Evolutionary conservation across 2,113 vertebrate genomes (phyloP).

Genomic region (Otolemur garnettii): DNA sequence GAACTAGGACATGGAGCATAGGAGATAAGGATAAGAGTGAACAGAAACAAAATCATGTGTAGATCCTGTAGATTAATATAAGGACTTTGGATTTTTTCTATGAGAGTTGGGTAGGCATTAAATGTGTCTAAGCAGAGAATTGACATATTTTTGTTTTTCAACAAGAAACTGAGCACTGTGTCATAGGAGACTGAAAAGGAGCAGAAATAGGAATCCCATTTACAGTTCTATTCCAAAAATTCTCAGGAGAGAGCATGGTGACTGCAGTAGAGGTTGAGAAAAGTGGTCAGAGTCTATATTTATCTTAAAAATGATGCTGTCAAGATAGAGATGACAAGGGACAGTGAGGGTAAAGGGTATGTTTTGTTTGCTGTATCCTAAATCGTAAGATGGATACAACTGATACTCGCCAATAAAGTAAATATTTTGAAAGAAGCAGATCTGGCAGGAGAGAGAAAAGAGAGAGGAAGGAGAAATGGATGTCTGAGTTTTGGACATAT

Average conservation of each 20-base stretch:
- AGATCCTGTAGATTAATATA: background rate
- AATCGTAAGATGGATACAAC: background rate
- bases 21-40: background rate
- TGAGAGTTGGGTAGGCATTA: background rate
- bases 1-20: background rate
- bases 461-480: background rate
- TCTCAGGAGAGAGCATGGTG: background rate
- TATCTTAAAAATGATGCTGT: background rate
- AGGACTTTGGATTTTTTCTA: background rate
- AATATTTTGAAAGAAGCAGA: background rate
- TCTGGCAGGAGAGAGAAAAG: background rate
- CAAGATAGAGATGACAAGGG: background rate
- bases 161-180: background rate
- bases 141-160: background rate
- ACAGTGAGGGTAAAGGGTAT: background rate
- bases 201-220: background rate
- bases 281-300: background rate
- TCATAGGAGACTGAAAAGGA: background rate
- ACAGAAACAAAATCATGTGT: background rate
- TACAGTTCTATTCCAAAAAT: background rate
- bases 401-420: background rate
- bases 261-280: background rate
- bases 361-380: background rate
- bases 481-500: background rate
- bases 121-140: background rate